Base-by-base conservation (phyloP, 2,888 invertebrate species). In the Mesorhabditis sp. region DNA sequence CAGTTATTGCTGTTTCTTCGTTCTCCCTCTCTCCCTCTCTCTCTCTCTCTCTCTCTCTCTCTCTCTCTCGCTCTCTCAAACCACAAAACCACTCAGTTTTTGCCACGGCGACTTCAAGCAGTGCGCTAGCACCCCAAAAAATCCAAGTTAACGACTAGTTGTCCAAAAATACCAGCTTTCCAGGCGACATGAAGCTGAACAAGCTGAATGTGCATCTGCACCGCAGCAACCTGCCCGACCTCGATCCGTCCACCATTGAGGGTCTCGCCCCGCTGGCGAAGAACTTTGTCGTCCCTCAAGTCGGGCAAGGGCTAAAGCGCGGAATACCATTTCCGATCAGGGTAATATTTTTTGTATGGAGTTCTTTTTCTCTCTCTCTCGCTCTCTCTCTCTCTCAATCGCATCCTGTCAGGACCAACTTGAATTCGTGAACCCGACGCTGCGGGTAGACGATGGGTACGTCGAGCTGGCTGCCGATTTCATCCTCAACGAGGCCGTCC, bases 321-420 rank as follows among this genome's bases (percentile, higher is more conserved):
- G 84, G 83, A 62, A 72, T 81, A 28, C 81, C 81, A n/a, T 81
- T 80, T 70, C 84, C 84, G 10, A 67, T 83, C n/a, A 76, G 80
- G 74, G 83, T 80, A 67, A 62, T 65, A 4, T 50, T 15, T 13
- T 2, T 2, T 15, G 6, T 1, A n/a, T 1, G 1, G 28, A 2
- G 10, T 13, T 2, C 50, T 50, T 13, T 50, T 2, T 13, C 50
- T 50, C 50, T 28, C 28, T 28, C 28, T 28, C 28, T 28, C 28
- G 1, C 28, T 28, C 28, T 28, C 28, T 28, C 28, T 50, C 50
- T 50, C 50, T 50, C 50, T 50, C 50, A 10, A 2, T 50, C 13
- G 2, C 50, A 28, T 28, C 28, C 28, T 28, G 1, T 69, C 45
- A 83, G 82, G 83, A 81, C 42, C 76, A 80, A 5, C 78, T 84